Percentiles rank a stretch among this genome's conserved stretches.
These are phyloP conservation scores for Macrostomum lignano DNA, from an alignment of 1,140 invertebrate genomes.

Conservation along the genomic window DNA sequence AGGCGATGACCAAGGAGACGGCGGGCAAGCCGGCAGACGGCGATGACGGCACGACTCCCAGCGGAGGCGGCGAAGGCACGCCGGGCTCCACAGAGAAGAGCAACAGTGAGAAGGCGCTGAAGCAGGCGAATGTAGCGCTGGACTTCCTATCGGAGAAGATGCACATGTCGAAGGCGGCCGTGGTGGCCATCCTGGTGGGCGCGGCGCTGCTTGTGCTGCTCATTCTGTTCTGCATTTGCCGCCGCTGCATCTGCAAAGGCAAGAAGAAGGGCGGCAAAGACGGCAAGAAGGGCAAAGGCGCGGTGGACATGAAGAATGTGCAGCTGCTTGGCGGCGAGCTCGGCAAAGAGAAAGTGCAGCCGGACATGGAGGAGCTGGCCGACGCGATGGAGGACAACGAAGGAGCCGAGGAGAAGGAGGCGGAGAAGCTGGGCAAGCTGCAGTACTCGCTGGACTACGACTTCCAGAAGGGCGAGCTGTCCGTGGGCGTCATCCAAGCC, in stretches of 20 bases:
- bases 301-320: conserved; percentile 75
- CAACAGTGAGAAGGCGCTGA: too few relatives aligned
- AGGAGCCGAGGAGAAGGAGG: conserved; percentile 64
- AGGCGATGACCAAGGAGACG: too few relatives aligned
- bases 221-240: conserved; percentile 3
- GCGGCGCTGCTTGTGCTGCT: conserved; percentile 1
- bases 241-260: conserved; percentile 3
- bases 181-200: conserved; percentile 1
- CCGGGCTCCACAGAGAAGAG: too few relatives aligned
- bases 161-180: too few relatives aligned
- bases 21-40: too few relatives aligned
- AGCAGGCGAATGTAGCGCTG: too few relatives aligned
- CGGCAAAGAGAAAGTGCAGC: conserved; percentile 63
- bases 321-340: conserved; percentile 66
- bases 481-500: conserved; percentile 88
- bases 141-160: too few relatives aligned
- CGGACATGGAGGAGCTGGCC: conserved; percentile 15
- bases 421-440: conserved; percentile 75
- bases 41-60: too few relatives aligned
- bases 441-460: conserved; percentile 89
- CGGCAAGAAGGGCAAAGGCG: conserved; percentile 51
- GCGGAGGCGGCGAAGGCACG: too few relatives aligned
- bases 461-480: conserved; percentile 81
- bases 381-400: conserved; percentile 39
- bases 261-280: conserved; percentile 1